Evolutionary conservation across 2,113 vertebrate species (phyloP).

Genomic region (Menidia beryllina): DNA sequence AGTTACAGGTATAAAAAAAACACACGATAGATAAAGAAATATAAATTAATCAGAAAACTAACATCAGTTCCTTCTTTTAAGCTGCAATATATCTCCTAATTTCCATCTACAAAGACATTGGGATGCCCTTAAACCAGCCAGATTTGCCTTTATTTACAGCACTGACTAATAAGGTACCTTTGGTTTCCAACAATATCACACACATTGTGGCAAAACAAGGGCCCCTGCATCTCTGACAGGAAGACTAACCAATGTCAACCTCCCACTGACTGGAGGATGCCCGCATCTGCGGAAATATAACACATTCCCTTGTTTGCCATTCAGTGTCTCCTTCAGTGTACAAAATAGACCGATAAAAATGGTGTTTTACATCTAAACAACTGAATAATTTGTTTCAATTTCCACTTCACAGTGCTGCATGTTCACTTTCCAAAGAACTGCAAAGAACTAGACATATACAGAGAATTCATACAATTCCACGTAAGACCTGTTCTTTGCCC

Average conservation of each 20-base stretch:
- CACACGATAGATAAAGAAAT: conserved; percentile 4
- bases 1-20: conserved; percentile 15
- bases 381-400: neutral
- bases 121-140: conserved; percentile 35
- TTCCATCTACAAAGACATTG: neutral
- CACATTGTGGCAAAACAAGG: conserved; percentile 65
- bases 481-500: neutral
- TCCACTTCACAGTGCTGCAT: neutral
- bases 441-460: no score
- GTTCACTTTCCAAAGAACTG: no score
- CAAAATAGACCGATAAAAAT: neutral
- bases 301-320: conserved; percentile 10
- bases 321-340: neutral
- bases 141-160: conserved; percentile 66
- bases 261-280: conserved; percentile 27
- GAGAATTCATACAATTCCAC: no score
- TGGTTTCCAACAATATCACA: conserved; percentile 55
- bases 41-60: no score
- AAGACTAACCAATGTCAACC: conserved; percentile 39
- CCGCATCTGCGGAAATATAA: conserved; percentile 39
- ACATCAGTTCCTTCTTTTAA: no score
- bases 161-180: conserved; percentile 28
- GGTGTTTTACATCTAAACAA: neutral
- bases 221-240: conserved; percentile 21
- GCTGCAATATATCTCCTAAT: neutral